Evolutionary conservation across 2,888 invertebrate species (phyloP).

Genomic region (Himalopsyche anomala): DNA sequence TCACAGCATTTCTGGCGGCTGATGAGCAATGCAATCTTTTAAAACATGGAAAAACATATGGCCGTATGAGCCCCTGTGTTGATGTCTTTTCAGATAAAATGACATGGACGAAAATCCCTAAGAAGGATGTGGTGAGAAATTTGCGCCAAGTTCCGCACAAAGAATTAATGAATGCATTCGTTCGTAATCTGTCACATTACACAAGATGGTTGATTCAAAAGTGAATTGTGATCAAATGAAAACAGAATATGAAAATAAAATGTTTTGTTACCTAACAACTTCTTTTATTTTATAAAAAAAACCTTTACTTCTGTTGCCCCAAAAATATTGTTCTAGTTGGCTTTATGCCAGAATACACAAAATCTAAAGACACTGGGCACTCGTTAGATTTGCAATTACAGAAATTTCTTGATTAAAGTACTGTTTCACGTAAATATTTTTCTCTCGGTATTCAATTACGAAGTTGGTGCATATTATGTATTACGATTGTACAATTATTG

Average conservation of each 20-base stretch:
- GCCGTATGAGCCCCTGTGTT: neutral
- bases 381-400: no score
- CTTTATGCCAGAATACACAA: no score
- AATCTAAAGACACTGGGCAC: no score
- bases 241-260: neutral
- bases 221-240: constrained; percentile 14
- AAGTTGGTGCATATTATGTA: no score
- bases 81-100: constrained; percentile 23
- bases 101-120: neutral
- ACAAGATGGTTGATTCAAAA: neutral
- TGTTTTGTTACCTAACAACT: neutral
- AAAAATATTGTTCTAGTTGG: no score
- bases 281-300: neutral
- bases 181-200: neutral
- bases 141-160: neutral
- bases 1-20: constrained; percentile 59
- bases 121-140: neutral
- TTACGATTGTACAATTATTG: no score
- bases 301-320: no score
- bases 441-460: no score
- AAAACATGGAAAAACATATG: constrained; percentile 24
- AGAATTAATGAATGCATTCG: neutral
- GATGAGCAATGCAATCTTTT: constrained; percentile 50
- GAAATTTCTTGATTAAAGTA: no score
- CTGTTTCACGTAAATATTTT: no score